These are phyloP conservation scores for Dicyrtomina minuta DNA, from an alignment of 2,888 invertebrate species.

Conservation along the genomic window DNA sequence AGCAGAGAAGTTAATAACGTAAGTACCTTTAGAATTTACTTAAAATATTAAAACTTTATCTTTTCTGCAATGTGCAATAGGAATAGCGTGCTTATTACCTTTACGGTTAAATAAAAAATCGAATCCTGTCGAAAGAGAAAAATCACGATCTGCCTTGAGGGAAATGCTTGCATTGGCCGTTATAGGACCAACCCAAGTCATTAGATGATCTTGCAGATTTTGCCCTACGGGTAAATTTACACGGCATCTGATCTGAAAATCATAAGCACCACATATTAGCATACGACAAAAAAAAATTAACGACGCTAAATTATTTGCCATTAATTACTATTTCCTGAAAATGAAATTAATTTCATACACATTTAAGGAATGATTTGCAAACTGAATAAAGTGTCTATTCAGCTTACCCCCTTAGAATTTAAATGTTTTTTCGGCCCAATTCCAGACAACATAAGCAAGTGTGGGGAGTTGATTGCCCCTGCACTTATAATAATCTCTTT, in stretches of 20 bases:
- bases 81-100: too few relatives aligned
- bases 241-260: slow-evolving; percentile 10
- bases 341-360: too few relatives aligned
- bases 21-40: neutral
- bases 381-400: too few relatives aligned
- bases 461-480: slow-evolving; percentile 9
- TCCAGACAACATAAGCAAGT: slow-evolving; percentile 16
- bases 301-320: too few relatives aligned
- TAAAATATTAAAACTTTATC: too few relatives aligned
- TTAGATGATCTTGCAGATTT: slow-evolving; percentile 25
- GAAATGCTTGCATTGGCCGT: neutral
- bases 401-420: slow-evolving; percentile 17
- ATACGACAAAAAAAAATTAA: neutral
- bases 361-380: too few relatives aligned
- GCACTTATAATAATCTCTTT: slow-evolving; percentile 22
- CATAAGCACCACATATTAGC: too few relatives aligned
- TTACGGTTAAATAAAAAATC: slow-evolving; percentile 13
- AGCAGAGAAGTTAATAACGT: too few relatives aligned
- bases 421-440: slow-evolving; percentile 16
- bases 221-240: slow-evolving; percentile 18
- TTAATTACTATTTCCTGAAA: too few relatives aligned
- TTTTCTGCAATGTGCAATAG: neutral
- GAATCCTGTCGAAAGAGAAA: neutral
- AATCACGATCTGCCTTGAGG: slow-evolving; percentile 17
- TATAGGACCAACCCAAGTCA: slow-evolving; percentile 19